phyloP scores from a whole-genome alignment of 2,888 invertebrate genomes.

The Rhogogaster chlorosoma region DNA sequence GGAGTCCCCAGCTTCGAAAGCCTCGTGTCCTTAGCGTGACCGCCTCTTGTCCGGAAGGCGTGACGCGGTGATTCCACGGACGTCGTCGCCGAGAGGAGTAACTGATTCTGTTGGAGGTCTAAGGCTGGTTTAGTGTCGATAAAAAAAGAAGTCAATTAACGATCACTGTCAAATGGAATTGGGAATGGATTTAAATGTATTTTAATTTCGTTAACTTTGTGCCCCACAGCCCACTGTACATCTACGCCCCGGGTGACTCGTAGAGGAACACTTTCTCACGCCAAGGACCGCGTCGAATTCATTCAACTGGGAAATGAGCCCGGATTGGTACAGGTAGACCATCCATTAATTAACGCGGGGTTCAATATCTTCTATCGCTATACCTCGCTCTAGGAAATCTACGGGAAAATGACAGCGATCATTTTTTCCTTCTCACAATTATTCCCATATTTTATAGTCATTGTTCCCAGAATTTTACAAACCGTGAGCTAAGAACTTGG shows the following conservation, averaged over 20 bases:
- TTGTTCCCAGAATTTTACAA: not conserved
- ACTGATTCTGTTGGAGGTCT: conserved; percentile 21
- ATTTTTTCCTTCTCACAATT: not conserved
- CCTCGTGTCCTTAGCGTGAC: conserved; percentile 52
- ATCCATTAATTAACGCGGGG: conserved; percentile 35
- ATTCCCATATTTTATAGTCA: not conserved
- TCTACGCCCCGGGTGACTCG: not conserved
- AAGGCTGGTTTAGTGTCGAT: not conserved
- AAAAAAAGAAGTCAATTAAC: conserved; percentile 47
- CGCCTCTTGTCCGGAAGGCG: conserved; percentile 40
- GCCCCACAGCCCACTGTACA: not conserved
- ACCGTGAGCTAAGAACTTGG: not conserved
- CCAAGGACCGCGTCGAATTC: conserved; percentile 49
- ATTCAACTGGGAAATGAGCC: conserved; percentile 48
- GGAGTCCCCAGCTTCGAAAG: not conserved
- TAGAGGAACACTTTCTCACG: conserved; percentile 29
- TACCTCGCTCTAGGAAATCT: not conserved
- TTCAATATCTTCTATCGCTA: not conserved
- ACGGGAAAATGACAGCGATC: not conserved
- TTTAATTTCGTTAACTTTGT: conserved; percentile 44
- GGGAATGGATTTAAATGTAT: conserved; percentile 45
- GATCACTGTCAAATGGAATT: conserved; percentile 42
- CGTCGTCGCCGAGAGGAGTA: conserved; percentile 16
- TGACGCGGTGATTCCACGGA: conserved; percentile 52
- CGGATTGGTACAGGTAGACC: conserved; percentile 29